These are phyloP conservation scores for Musca vetustissima DNA, from an alignment of 1,140 invertebrate species.

Conservation along the genomic window DNA sequence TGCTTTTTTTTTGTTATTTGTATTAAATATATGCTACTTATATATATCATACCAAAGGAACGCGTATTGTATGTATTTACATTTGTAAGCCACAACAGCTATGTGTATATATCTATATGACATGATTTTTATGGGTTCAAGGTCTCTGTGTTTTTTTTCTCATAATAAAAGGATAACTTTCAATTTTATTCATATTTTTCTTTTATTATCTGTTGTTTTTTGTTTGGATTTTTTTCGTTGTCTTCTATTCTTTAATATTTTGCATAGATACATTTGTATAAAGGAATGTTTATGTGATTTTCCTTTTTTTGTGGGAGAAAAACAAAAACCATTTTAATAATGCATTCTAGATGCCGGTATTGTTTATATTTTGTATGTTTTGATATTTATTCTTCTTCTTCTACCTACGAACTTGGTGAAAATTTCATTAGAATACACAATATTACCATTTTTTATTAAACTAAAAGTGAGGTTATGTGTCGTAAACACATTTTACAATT, in stretches of 20 bases:
- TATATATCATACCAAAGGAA: neutral
- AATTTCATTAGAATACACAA: too few species aligned
- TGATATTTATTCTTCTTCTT: too few species aligned
- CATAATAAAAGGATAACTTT: conserved; percentile 17
- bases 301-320: too few species aligned
- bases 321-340: too few species aligned
- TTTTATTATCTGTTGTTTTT: conserved; percentile 1
- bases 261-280: too few species aligned
- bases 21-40: conserved; percentile 2
- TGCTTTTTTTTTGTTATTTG: neutral
- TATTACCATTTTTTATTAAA: too few species aligned
- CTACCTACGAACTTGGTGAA: too few species aligned
- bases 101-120: neutral
- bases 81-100: neutral
- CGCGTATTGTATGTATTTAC: conserved; percentile 4
- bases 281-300: too few species aligned
- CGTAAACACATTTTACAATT: too few species aligned
- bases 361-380: too few species aligned
- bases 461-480: too few species aligned
- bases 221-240: neutral
- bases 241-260: too few species aligned
- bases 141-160: neutral
- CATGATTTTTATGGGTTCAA: conserved; percentile 19
- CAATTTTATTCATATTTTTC: conserved; percentile 8
- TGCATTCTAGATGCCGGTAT: neutral